Evolutionary conservation across 2,113 vertebrate genomes (phyloP), one percentile per base, ranked within the genome.

Genomic region (Furnarius figulus): DNA sequence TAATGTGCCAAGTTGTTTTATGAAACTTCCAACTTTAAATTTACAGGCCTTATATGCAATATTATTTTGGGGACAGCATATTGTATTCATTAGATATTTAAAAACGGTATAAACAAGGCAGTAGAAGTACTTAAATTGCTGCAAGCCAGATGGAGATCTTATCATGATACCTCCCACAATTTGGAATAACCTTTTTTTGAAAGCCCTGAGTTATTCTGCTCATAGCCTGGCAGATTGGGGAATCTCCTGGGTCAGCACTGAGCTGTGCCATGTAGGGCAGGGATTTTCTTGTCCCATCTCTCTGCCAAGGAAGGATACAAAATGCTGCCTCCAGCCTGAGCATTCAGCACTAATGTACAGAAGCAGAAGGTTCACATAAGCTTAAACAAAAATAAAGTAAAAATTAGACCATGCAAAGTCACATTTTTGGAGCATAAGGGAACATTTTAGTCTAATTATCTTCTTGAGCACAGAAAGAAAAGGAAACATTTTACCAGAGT

Each of bases 391-490:
- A 90, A 25, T 44, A 72, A 93, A 89, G 66, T 42, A 49, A 96
- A 94, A 89, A 79, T 67, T 59, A 87, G 58, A 90, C 78, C 83
- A 70, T 18, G 37, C 62, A 28, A 92, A 95, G 68, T 72, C 70
- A 91, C 88, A 84, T 90, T 95, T 97, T 90, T 94, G 44, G 44
- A 95, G 33, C 92, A 93, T 90, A 84, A 86, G 95, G 96, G 94
- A 96, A 78, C 93, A 92, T 89, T 96, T 96, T 96, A 90, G 76
- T 76, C 83, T 89, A 90, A 97, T 96, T 92, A 92, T 58, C 90
- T 79, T 89, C 86, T 74, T 76, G 90, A 87, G 80, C 70, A n/a
- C 49, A 72, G 86, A 96, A 94, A 89, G 83, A 93, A 93, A 96
- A 96, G 90, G 96, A 95, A 96, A 82, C 49, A 87, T 93, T 95